Conservation (phyloP, 2,888 invertebrate species). For the Corbicula japonica region DNA sequence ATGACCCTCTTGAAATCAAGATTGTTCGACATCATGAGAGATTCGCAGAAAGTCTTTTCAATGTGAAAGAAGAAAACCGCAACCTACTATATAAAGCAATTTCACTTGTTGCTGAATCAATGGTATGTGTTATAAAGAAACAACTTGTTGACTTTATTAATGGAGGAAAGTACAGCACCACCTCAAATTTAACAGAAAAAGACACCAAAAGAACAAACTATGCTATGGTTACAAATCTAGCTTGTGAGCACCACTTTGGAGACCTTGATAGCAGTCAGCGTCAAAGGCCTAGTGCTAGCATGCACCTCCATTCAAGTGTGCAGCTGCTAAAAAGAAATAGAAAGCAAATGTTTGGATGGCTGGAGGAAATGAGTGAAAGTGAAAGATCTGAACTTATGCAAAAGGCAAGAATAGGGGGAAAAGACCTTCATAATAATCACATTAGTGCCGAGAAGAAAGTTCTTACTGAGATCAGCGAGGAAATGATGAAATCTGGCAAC, state of each 20-base stretch:
- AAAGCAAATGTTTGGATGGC: constrained; percentile 44
- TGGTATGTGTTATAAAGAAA: constrained; percentile 40
- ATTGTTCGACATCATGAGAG: not conserved
- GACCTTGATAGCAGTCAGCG: too few relatives aligned
- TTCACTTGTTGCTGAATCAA: constrained; percentile 9
- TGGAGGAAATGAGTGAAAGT: constrained; percentile 34
- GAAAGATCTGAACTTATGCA: constrained; percentile 14
- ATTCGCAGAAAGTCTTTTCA: not conserved
- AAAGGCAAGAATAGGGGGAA: constrained; percentile 46
- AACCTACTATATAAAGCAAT: constrained; percentile 23
- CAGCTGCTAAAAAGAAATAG: constrained; percentile 63
- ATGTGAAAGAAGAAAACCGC: not conserved
- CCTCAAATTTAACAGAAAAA: not conserved
- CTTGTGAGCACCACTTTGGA: constrained; percentile 69
- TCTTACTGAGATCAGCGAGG: too few relatives aligned
- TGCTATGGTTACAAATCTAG: constrained; percentile 59
- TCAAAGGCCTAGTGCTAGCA: constrained; percentile 52
- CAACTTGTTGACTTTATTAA: constrained; percentile 57
- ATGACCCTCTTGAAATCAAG: constrained; percentile 8
- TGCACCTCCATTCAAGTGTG: constrained; percentile 62
- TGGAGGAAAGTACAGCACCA: constrained; percentile 36
- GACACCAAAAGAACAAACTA: constrained; percentile 26
- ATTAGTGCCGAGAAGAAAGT: too few relatives aligned
- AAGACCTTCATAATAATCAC: too few relatives aligned
- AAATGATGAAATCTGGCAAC: too few relatives aligned